Evolutionary conservation across 2,888 invertebrate genomes (phyloP).

Genomic region (Aquatica leii): DNA sequence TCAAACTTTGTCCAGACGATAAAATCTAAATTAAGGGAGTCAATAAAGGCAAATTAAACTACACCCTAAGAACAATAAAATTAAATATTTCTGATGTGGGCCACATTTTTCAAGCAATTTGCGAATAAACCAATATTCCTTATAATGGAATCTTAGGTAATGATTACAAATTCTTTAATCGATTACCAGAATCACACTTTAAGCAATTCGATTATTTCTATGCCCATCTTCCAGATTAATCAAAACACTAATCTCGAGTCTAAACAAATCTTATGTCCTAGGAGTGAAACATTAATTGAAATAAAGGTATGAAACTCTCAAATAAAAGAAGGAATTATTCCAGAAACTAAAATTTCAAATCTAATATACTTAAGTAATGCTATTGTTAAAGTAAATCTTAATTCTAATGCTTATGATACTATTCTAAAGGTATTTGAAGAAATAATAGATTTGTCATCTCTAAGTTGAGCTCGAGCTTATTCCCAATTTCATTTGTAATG

Average conservation of each 20-base stretch:
- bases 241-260: too few relatives aligned
- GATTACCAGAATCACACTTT: background rate
- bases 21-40: too few relatives aligned
- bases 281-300: too few relatives aligned
- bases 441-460: background rate
- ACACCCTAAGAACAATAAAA: background rate
- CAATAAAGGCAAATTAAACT: too few relatives aligned
- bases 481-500: too few relatives aligned
- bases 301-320: background rate
- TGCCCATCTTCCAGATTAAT: too few relatives aligned
- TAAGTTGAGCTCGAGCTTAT: background rate
- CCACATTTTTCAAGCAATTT: background rate
- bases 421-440: background rate
- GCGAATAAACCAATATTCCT: too few relatives aligned
- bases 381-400: too few relatives aligned
- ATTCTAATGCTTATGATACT: too few relatives aligned
- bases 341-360: too few relatives aligned
- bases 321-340: conserved; percentile 2
- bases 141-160: background rate
- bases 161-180: background rate
- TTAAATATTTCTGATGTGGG: background rate
- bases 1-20: too few relatives aligned
- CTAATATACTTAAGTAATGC: background rate
- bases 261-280: too few relatives aligned
- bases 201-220: background rate